phyloP scores from a whole-genome alignment of 1,140 invertebrate species.

The Drosophila athabasca region DNA sequence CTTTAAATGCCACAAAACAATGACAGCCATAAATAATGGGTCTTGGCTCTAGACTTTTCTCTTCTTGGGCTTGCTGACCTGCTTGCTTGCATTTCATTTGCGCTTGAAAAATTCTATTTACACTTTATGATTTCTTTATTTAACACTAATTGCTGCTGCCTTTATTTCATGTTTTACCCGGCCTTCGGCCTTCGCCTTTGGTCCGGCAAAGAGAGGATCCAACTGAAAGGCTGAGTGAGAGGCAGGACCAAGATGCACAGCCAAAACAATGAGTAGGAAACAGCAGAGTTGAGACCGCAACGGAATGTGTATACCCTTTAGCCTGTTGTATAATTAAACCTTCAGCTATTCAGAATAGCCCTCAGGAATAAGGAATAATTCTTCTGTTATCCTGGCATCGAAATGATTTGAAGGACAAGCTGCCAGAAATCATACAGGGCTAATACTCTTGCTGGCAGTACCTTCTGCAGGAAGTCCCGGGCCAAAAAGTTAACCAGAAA shows the following conservation, averaged over 20 bases:
- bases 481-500: too few species aligned
- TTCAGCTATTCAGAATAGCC: too few species aligned
- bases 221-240: conserved; percentile 26
- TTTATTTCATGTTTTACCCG: conserved; percentile 38
- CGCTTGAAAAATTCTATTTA: conserved; percentile 69
- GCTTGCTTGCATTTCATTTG: conserved; percentile 64
- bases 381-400: too few species aligned
- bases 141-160: conserved; percentile 71
- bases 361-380: too few species aligned
- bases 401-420: too few species aligned
- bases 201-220: conserved; percentile 20
- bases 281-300: neutral
- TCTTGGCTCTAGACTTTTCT: neutral
- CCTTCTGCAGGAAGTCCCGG: too few species aligned
- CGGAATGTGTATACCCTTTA: too few species aligned
- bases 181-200: conserved; percentile 8
- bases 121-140: conserved; percentile 80
- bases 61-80: conserved; percentile 18
- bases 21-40: conserved; percentile 69
- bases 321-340: too few species aligned
- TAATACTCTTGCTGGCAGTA: too few species aligned
- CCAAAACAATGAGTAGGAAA: conserved; percentile 14
- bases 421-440: too few species aligned
- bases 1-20: conserved; percentile 63
- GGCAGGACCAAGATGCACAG: conserved; percentile 25